Evolutionary conservation across 2,797 vertebrate species (phyloP).

Genomic region (Paedocypris micromegethes): DNA sequence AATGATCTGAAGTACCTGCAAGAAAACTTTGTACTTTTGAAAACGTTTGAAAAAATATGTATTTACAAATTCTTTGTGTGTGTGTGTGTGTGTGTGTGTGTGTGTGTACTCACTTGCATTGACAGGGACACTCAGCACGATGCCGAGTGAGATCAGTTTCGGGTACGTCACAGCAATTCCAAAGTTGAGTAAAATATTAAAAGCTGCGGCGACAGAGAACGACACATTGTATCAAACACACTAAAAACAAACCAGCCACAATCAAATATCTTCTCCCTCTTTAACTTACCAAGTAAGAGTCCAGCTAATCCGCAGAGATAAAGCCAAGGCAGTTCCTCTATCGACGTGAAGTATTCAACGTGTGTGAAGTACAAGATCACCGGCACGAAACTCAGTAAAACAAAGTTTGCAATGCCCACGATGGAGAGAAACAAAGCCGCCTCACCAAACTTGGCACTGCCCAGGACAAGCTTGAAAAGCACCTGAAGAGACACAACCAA

Average conservation of each 20-base stretch:
- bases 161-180: slow-evolving; percentile 95
- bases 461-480: slow-evolving; percentile 93
- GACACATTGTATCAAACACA: neutral
- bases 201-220: slow-evolving; percentile 69
- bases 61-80: neutral
- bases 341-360: slow-evolving; percentile 89
- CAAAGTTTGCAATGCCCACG: slow-evolving; percentile 84
- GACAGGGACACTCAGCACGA: slow-evolving; percentile 92
- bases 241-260: neutral
- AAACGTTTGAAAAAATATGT: no score
- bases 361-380: slow-evolving; percentile 90
- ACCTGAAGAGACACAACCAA: slow-evolving; percentile 67
- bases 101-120: slow-evolving; percentile 80
- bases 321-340: slow-evolving; percentile 80
- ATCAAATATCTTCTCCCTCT: neutral
- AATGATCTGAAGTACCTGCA: no score
- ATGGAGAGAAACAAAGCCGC: slow-evolving; percentile 92
- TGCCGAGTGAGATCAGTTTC: slow-evolving; percentile 90
- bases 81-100: neutral
- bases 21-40: no score
- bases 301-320: slow-evolving; percentile 87
- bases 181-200: slow-evolving; percentile 95
- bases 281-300: slow-evolving; percentile 84
- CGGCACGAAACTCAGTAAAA: slow-evolving; percentile 88
- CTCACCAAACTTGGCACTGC: slow-evolving; percentile 94